Conservation (phyloP, 2,113 vertebrate genomes). For the Empidonax traillii region DNA sequence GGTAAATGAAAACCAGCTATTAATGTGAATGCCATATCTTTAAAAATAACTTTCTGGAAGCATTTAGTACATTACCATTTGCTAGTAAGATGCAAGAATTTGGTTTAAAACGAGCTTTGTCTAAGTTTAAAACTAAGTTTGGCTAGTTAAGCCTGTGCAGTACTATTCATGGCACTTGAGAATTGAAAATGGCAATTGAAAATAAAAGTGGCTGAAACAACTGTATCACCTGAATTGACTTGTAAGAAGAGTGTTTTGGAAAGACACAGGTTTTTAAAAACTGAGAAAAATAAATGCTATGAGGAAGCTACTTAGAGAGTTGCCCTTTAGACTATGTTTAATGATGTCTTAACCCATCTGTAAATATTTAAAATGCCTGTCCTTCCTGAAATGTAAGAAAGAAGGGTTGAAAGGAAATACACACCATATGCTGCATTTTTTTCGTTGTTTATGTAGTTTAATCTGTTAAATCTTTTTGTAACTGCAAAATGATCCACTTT, state of each 20-base stretch:
- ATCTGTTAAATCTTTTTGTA: neutral
- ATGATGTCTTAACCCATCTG: neutral
- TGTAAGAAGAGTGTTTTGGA: constrained; percentile 10
- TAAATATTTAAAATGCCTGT: constrained; percentile 39
- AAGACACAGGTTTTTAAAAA: neutral
- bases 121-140: neutral
- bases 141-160: constrained; percentile 21
- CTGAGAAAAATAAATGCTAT: neutral
- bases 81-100: constrained; percentile 3
- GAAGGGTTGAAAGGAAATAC: neutral
- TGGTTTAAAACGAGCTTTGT: constrained; percentile 29
- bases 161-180: neutral
- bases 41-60: constrained; percentile 35
- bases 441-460: neutral
- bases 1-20: constrained; percentile 8
- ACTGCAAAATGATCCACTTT: neutral
- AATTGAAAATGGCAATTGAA: constrained; percentile 3
- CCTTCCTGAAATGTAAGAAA: neutral
- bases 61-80: constrained; percentile 31
- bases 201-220: constrained; percentile 8
- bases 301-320: neutral
- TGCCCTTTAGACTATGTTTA: neutral
- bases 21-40: constrained; percentile 27
- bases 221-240: neutral
- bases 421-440: neutral